phyloP scores from a whole-genome alignment of 2,888 invertebrate species.

The Lydus trimaculatus region DNA sequence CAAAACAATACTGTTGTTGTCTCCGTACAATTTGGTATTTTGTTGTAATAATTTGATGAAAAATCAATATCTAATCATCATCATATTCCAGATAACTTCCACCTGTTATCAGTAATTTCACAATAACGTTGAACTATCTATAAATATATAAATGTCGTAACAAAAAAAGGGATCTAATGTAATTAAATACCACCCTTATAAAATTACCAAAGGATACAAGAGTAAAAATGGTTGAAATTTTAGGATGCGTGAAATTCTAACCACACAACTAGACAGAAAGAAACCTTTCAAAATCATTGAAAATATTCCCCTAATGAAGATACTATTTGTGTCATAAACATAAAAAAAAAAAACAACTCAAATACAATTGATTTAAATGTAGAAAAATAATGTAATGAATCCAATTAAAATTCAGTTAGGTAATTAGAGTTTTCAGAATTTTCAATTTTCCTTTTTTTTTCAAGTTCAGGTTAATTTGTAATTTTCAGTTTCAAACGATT shows the following conservation, averaged over 20 bases:
- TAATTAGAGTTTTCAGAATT: too few relatives aligned
- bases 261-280: neutral
- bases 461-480: neutral
- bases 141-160: neutral
- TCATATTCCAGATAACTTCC: neutral
- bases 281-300: neutral
- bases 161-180: neutral
- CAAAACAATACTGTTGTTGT: neutral
- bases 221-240: neutral
- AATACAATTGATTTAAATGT: neutral
- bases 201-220: neutral
- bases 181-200: neutral
- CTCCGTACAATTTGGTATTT: neutral
- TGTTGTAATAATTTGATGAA: neutral
- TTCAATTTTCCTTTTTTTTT: too few relatives aligned
- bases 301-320: neutral
- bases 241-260: constrained; percentile 8
- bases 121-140: neutral
- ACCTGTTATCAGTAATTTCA: neutral
- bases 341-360: too few relatives aligned
- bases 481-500: too few relatives aligned
- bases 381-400: neutral
- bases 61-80: neutral
- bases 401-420: too few relatives aligned
- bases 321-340: neutral